Percentiles rank a stretch among this genome's conserved stretches.
phyloP scores from a whole-genome alignment of 53 echinoderm and acorn worm species.

The Holothuria scabra region DNA sequence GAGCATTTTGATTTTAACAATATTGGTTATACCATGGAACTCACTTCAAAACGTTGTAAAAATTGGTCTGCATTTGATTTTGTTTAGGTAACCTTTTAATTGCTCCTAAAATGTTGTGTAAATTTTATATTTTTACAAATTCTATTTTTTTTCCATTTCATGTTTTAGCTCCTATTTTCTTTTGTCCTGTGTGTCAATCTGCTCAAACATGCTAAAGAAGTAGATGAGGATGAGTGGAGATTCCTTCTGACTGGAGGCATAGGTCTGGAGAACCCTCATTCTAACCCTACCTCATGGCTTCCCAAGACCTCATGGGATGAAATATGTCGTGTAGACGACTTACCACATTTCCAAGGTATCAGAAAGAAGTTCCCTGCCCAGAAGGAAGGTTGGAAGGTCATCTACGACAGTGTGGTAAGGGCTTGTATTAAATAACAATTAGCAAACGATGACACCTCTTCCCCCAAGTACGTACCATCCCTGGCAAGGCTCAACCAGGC shows the following conservation, averaged over 20 bases:
- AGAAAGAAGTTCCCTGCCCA: slow-evolving; percentile 97
- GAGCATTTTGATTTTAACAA: too few species aligned
- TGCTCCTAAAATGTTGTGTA: not conserved
- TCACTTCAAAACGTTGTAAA: too few species aligned
- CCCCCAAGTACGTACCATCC: too few species aligned
- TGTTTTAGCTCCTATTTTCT: slow-evolving; percentile 90
- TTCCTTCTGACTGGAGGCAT: slow-evolving; percentile 98
- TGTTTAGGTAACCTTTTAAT: not conserved
- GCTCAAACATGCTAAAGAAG: slow-evolving; percentile 92
- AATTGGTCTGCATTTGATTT: too few species aligned
- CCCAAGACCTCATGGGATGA: slow-evolving; percentile 94
- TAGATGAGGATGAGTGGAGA: slow-evolving; percentile 96
- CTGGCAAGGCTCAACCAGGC: too few species aligned
- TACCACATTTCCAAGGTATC: slow-evolving; percentile 85
- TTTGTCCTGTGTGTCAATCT: slow-evolving; percentile 94
- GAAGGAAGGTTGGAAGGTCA: slow-evolving; percentile 97
- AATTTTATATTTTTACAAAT: not conserved
- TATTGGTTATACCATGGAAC: too few species aligned
- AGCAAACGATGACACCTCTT: too few species aligned
- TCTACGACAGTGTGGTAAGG: slow-evolving; percentile 92
- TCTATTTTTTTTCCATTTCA: not conserved
- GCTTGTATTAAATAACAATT: too few species aligned
- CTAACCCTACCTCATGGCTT: slow-evolving; percentile 98
- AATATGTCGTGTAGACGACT: slow-evolving; percentile 79
- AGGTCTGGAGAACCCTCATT: slow-evolving; percentile 98